phyloP scores from a whole-genome alignment of 37 sponge, comb jelly and placozoan species.

The Lycopodina hypogea region DNA sequence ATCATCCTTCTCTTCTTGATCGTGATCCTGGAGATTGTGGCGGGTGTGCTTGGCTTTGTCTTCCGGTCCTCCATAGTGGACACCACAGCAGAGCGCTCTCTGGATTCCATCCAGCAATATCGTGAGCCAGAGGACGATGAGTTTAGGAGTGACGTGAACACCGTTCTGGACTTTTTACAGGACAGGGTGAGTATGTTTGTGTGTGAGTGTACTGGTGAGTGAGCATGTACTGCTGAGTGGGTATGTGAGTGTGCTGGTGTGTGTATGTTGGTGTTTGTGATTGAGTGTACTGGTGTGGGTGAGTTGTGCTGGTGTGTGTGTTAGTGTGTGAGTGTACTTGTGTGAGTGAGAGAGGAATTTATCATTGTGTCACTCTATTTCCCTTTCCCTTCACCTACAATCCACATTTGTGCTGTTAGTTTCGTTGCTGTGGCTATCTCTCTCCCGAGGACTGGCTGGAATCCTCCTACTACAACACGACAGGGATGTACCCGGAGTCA shows the following conservation, averaged over 20 bases:
- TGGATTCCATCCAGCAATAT: neutral
- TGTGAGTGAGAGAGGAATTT: too few relatives aligned
- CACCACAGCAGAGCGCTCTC: neutral
- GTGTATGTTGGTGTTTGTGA: too few relatives aligned
- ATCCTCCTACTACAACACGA: slow-evolving; percentile 17
- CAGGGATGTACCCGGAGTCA: slow-evolving; percentile 30
- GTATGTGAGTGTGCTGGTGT: too few relatives aligned
- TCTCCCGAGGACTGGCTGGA: slow-evolving; percentile 22
- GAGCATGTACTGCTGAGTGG: too few relatives aligned
- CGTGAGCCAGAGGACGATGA: neutral
- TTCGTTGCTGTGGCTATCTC: slow-evolving; percentile 47
- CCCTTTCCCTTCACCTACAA: neutral
- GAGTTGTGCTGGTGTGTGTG: too few relatives aligned
- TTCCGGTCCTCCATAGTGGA: slow-evolving; percentile 11
- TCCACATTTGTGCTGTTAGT: slow-evolving; percentile 16
- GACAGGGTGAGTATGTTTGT: neutral
- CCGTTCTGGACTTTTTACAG: slow-evolving; percentile 4
- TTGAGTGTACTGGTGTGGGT: too few relatives aligned
- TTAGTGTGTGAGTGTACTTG: too few relatives aligned
- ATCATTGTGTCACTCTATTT: too few relatives aligned
- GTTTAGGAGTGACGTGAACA: neutral
- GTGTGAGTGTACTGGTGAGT: too few relatives aligned
- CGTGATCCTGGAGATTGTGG: slow-evolving; percentile 51
- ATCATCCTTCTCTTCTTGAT: slow-evolving; percentile 36
- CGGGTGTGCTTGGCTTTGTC: slow-evolving; percentile 63